Evolutionary conservation across 2,888 invertebrate genomes (phyloP).

Genomic region (Hirudinaria manillensis): DNA sequence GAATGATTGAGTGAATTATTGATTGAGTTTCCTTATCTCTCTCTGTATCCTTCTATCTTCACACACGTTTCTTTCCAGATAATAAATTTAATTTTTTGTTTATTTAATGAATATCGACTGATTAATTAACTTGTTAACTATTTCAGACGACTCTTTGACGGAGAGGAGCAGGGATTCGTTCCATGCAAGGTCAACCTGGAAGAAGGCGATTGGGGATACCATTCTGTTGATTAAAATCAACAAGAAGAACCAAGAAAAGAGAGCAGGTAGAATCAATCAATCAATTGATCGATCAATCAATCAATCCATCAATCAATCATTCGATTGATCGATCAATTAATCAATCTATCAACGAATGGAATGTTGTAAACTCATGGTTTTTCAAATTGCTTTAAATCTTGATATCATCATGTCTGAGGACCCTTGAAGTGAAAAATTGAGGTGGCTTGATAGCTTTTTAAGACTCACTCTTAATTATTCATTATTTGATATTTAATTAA

Average conservation of each 20-base stretch:
- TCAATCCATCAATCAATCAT: too few species aligned
- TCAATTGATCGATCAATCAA: too few species aligned
- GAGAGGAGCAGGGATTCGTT: neutral
- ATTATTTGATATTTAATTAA: neutral
- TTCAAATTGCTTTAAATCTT: too few species aligned
- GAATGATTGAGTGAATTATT: too few species aligned
- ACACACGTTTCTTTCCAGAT: neutral
- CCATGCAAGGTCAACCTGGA: conserved; percentile 46
- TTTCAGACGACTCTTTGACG: neutral
- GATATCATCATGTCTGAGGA: too few species aligned
- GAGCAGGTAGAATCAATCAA: neutral
- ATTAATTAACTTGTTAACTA: too few species aligned
- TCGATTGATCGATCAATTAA: too few species aligned
- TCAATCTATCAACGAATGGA: neutral
- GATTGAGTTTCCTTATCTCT: neutral
- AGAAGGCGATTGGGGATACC: conserved; percentile 88
- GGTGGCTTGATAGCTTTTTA: too few species aligned
- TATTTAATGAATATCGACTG: too few species aligned
- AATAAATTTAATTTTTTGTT: neutral
- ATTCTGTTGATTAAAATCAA: conserved; percentile 88
- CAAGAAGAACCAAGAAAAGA: conserved; percentile 71
- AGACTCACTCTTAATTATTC: neutral
- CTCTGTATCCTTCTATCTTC: neutral
- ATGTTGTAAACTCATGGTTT: too few species aligned
- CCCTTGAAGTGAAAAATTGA: too few species aligned